Base-by-base conservation (phyloP, 2,113 vertebrate genomes). In the Cavia aperea region DNA sequence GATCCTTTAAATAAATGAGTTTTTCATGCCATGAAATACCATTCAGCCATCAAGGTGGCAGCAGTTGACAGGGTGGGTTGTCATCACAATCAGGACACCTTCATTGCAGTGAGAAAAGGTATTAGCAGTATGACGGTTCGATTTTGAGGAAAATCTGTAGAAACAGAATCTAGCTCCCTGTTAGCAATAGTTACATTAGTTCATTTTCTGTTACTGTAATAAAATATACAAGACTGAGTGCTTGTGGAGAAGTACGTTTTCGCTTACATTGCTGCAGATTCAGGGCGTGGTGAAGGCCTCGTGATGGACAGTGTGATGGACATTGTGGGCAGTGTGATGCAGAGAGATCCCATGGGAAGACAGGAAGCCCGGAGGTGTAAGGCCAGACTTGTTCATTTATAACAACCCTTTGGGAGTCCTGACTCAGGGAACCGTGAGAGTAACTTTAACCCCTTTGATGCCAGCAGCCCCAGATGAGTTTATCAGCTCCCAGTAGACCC, bases 81-180 rank as follows among this genome's bases (percentile, higher is more conserved):
- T 70, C 16, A 4, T 77, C 21, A 1, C 7, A 21, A 56, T 11
- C 26, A 5, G 9, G 12, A 10, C 3, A 43, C 2, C 10, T n/a
- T 14, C 49, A 51, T 54, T 54, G n/a, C 56, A 8, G 36, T 33
- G 56, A 43, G n/a, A 33, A 60, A 29, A n/a, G 88, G 39, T 14
- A 36, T 33, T n/a, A n/a, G 21, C 49, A 83, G 13, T 21, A 13
- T 12, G 1, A 11, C 21, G 10, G 63, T 33, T 65, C 18, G 1
- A 2, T 26, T 88, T 72, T 91, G 43, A 46, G 39, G 23, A 43
- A 54, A 60, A 36, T 56, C 11, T 15, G 2, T 65, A 66, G 58
- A 43, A 46, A n/a, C 23, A 54, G 66, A 86, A 9, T 49, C 66
- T 78, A 36, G 9, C 73, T 36, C 3, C n/a, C 0, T n/a, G 9